A percentile compares a stretch with the other conserved stretches of the same genome.
phyloP scores from a whole-genome alignment of 1,140 invertebrate genomes.

The Psilanteris sp. region DNA sequence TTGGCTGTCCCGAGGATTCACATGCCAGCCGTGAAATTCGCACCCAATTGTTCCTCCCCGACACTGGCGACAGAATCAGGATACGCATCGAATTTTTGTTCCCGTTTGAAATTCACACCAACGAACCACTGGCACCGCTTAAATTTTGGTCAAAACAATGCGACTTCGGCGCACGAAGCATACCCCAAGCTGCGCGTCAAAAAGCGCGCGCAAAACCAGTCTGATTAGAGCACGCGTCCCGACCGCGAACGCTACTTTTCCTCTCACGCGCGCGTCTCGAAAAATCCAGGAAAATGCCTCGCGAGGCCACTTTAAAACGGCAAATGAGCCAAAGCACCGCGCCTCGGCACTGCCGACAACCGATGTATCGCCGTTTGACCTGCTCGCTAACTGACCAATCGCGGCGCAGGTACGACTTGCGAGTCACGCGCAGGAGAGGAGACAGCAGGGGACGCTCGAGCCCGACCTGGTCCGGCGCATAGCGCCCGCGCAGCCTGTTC shows the following conservation, averaged over 20 bases:
- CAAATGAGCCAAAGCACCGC: slow-evolving; percentile 49
- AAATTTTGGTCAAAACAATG: slow-evolving; percentile 7
- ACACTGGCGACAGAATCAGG: too few relatives aligned
- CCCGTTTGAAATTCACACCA: background rate
- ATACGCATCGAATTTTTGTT: too few relatives aligned
- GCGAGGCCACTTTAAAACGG: slow-evolving; percentile 37
- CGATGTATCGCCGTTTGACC: slow-evolving; percentile 75
- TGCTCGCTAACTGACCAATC: slow-evolving; percentile 76
- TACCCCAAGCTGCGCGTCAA: slow-evolving; percentile 3
- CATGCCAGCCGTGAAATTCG: too few relatives aligned
- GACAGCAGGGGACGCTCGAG: slow-evolving; percentile 39
- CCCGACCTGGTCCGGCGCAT: slow-evolving; percentile 24
- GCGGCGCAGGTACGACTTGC: slow-evolving; percentile 58
- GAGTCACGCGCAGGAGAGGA: slow-evolving; percentile 46
- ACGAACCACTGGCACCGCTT: background rate
- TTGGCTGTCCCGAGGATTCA: too few relatives aligned
- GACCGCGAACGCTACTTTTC: background rate
- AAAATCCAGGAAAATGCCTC: slow-evolving; percentile 32
- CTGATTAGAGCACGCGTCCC: slow-evolving; percentile 1
- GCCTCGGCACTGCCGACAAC: too few relatives aligned
- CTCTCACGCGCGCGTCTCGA: slow-evolving; percentile 18
- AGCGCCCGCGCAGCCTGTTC: slow-evolving; percentile 30
- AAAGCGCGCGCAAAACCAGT: slow-evolving; percentile 32
- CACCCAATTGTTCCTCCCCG: too few relatives aligned
- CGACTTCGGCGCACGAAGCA: background rate